A percentile compares a stretch with the other conserved stretches of the same genome.
These are phyloP conservation scores for Lasioglossum baleicum DNA, from an alignment of 1,140 invertebrate genomes.

Conservation along the genomic window DNA sequence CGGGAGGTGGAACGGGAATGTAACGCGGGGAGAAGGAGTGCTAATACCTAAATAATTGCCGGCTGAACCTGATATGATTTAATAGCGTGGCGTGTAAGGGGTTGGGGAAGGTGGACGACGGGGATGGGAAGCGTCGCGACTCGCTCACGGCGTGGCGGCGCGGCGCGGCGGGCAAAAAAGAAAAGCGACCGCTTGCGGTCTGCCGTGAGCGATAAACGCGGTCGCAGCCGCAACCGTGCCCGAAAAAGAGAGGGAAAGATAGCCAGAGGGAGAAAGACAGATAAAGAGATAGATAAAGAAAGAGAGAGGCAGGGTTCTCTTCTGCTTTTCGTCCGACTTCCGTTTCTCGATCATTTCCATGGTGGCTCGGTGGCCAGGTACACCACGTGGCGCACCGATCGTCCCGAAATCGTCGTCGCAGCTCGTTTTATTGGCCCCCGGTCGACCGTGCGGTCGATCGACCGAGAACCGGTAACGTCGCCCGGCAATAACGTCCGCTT, in stretches of 20 bases:
- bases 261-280: too few relatives aligned
- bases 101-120: neutral
- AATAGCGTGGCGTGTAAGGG: conserved; percentile 50
- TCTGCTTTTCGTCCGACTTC: conserved; percentile 8
- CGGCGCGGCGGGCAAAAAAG: conserved; percentile 35
- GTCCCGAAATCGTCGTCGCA: conserved; percentile 37
- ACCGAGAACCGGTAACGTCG: conserved; percentile 44
- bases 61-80: conserved; percentile 73
- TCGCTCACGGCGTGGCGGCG: neutral
- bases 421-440: conserved; percentile 46
- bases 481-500: conserved; percentile 45
- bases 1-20: conserved; percentile 33
- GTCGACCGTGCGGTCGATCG: conserved; percentile 45
- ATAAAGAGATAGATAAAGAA: too few relatives aligned
- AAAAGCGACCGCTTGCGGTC: conserved; percentile 25
- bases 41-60: conserved; percentile 75
- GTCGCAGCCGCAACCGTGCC: conserved; percentile 20
- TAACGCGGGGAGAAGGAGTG: conserved; percentile 51
- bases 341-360: conserved; percentile 32
- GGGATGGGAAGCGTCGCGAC: conserved; percentile 7
- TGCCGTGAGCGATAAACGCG: conserved; percentile 53
- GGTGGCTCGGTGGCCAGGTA: conserved; percentile 6
- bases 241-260: neutral
- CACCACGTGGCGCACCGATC: conserved; percentile 9
- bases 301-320: neutral